These are phyloP conservation scores for Corbicula japonica DNA, from an alignment of 2,888 invertebrate genomes.

Conservation along the genomic window DNA sequence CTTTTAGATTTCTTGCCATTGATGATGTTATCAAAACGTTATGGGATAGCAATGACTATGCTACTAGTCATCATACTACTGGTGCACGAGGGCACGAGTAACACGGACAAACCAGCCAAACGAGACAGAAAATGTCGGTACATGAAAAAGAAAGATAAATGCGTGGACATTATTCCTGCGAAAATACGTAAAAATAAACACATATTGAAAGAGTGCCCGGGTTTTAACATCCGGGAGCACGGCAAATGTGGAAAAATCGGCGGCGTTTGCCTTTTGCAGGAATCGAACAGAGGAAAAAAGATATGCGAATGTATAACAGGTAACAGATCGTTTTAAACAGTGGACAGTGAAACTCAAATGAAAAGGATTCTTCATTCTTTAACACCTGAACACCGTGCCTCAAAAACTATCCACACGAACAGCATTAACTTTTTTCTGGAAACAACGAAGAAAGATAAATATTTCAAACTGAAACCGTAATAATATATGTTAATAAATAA, in stretches of 20 bases:
- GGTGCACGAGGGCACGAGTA: not conserved
- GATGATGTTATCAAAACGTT: too few species aligned
- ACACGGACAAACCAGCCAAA: too few species aligned
- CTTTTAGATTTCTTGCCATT: too few species aligned
- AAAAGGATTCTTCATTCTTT: too few species aligned
- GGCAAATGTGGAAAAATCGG: not conserved
- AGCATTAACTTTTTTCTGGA: too few species aligned
- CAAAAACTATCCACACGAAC: too few species aligned
- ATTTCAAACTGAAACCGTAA: too few species aligned
- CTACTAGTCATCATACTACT: not conserved
- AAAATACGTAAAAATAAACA: not conserved
- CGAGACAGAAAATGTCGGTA: not conserved
- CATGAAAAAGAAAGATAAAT: not conserved
- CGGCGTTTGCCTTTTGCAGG: not conserved
- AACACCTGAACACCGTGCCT: too few species aligned
- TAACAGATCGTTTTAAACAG: not conserved
- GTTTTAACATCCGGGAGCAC: not conserved
- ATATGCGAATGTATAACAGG: not conserved
- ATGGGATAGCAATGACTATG: too few species aligned
- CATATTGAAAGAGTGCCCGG: not conserved
- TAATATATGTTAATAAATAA: too few species aligned
- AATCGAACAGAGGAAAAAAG: not conserved
- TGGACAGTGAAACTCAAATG: too few species aligned
- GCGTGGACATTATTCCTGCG: not conserved
- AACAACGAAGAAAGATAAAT: too few species aligned